Conservation (phyloP, 2,888 invertebrate genomes). For the Erannis defoliaria region DNA sequence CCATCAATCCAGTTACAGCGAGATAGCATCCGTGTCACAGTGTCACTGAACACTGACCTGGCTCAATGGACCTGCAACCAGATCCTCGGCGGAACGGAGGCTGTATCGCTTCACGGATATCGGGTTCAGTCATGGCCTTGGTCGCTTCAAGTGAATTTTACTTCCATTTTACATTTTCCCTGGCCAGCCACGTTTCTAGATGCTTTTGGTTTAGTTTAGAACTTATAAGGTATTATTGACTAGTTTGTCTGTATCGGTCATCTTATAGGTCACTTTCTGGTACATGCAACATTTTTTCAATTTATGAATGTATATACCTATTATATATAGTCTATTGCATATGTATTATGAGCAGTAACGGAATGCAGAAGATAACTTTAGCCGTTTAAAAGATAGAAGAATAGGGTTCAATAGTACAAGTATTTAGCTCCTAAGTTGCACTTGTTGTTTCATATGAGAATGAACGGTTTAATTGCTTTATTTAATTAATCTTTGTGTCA, state of each 20-base stretch:
- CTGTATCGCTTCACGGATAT: constrained; percentile 68
- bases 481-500: not conserved
- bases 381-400: too few species aligned
- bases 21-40: constrained; percentile 68
- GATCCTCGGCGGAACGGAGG: constrained; percentile 69
- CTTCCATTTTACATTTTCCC: not conserved
- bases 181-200: not conserved
- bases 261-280: too few species aligned
- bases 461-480: not conserved
- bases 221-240: too few species aligned
- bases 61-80: constrained; percentile 59
- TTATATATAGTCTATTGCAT: too few species aligned
- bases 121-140: constrained; percentile 53
- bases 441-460: constrained; percentile 1
- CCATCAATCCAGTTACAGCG: constrained; percentile 50
- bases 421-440: too few species aligned
- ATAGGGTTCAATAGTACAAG: too few species aligned
- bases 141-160: not conserved
- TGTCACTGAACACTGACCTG: constrained; percentile 64
- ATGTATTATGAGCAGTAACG: too few species aligned
- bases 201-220: too few species aligned
- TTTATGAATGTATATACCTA: too few species aligned
- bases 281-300: too few species aligned
- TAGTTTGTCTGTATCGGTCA: too few species aligned
- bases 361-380: too few species aligned